These are phyloP conservation scores for Solenopsis invicta DNA, from an alignment of 1,140 invertebrate species.

Conservation along the genomic window DNA sequence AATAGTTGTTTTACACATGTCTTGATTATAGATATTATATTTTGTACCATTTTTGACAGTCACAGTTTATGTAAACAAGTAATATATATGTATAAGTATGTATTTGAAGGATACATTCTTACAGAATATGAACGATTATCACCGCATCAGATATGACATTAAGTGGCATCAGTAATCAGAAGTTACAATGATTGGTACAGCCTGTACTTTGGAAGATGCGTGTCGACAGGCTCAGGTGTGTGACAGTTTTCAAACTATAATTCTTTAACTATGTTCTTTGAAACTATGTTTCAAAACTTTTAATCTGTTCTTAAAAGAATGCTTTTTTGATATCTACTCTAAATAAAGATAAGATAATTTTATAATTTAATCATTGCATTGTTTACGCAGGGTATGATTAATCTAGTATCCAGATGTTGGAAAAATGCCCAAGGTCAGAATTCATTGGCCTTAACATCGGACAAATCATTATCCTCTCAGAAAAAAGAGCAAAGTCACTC, in stretches of 20 bases:
- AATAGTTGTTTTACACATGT: not conserved
- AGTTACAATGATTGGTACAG: slow-evolving; percentile 84
- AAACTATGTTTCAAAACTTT: not conserved
- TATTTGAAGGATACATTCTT: slow-evolving; percentile 61
- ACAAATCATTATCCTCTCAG: slow-evolving; percentile 78
- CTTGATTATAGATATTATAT: slow-evolving; percentile 1
- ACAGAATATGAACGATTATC: slow-evolving; percentile 80
- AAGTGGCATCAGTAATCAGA: slow-evolving; percentile 78
- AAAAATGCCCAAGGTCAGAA: slow-evolving; percentile 77
- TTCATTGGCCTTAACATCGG: slow-evolving; percentile 74
- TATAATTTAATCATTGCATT: slow-evolving; percentile 31
- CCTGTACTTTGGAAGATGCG: slow-evolving; percentile 84
- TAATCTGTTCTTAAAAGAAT: not conserved
- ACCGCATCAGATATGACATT: slow-evolving; percentile 83
- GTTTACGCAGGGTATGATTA: slow-evolving; percentile 82
- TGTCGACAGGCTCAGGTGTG: slow-evolving; percentile 84
- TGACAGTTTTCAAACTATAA: slow-evolving; percentile 45
- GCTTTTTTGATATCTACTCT: not conserved
- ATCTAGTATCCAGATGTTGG: slow-evolving; percentile 81
- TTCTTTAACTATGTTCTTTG: too few species aligned
- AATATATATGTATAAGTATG: not conserved
- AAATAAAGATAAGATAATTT: not conserved
- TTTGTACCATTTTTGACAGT: slow-evolving; percentile 2
- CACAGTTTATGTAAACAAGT: not conserved
- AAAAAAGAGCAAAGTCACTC: slow-evolving; percentile 83